These are phyloP conservation scores for Paramuricea clavata DNA, from an alignment of 92 coral and sea anemone genomes.

Conservation along the genomic window DNA sequence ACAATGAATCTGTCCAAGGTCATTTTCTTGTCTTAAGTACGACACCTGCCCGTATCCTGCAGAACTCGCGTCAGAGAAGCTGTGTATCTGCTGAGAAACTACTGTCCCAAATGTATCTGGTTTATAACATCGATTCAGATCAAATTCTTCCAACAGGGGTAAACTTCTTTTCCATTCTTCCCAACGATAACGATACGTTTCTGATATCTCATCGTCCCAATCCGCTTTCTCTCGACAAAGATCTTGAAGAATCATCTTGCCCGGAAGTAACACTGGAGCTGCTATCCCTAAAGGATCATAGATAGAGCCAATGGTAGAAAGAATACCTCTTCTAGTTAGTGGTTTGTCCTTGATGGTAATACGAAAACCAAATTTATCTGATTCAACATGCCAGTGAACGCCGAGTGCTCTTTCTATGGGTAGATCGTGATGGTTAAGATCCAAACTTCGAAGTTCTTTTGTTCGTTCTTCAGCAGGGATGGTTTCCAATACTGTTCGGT, in stretches of 20 bases:
- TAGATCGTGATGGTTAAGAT: background rate
- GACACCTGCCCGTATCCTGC: slow-evolving; percentile 8
- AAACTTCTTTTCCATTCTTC: slow-evolving; percentile 28
- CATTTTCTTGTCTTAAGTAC: slow-evolving; percentile 34
- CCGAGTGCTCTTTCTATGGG: slow-evolving; percentile 12
- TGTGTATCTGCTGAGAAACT: slow-evolving; percentile 30
- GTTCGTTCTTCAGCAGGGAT: slow-evolving; percentile 10
- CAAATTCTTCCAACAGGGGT: slow-evolving; percentile 13
- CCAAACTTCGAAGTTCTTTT: slow-evolving; percentile 10
- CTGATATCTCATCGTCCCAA: slow-evolving; percentile 28
- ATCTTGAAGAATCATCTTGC: slow-evolving; percentile 23
- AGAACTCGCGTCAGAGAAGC: slow-evolving; percentile 20
- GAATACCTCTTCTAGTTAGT: slow-evolving; percentile 22
- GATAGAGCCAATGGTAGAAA: slow-evolving; percentile 22
- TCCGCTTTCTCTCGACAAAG: slow-evolving; percentile 13
- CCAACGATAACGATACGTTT: slow-evolving; percentile 22
- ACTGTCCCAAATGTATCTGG: slow-evolving; percentile 16
- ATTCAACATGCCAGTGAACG: slow-evolving; percentile 24
- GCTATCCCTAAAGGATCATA: slow-evolving; percentile 33
- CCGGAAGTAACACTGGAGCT: slow-evolving; percentile 35
- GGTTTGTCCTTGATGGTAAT: slow-evolving; percentile 35
- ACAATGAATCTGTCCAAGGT: background rate
- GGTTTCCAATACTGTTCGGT: slow-evolving; percentile 4
- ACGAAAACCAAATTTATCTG: slow-evolving; percentile 23
- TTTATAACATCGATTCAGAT: slow-evolving; percentile 13